A percentile compares a stretch with the other conserved stretches of the same genome.
phyloP scores from a whole-genome alignment of 2,888 invertebrate species.

The Embidobia sp. region DNA sequence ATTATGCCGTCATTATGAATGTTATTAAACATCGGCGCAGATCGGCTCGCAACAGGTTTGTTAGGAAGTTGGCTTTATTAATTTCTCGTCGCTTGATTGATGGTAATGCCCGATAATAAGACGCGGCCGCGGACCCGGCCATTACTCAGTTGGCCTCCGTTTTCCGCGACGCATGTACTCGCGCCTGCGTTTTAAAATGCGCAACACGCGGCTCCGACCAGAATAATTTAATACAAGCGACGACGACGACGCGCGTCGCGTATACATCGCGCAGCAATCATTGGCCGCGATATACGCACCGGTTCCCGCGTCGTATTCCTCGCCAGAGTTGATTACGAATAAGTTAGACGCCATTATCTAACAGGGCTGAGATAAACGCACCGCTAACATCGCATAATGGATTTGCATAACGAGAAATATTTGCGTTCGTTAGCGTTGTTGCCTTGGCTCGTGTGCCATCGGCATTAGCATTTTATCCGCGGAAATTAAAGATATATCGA shows the following conservation, averaged over 20 bases:
- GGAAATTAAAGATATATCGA: conserved; percentile 48
- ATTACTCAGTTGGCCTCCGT: conserved; percentile 69
- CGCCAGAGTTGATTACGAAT: conserved; percentile 59
- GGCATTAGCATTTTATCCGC: conserved; percentile 56
- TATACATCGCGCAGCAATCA: conserved; percentile 66
- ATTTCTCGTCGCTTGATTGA: conserved; percentile 70
- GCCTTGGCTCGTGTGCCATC: conserved; percentile 34
- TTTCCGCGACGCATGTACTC: conserved; percentile 62
- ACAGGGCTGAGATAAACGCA: conserved; percentile 57
- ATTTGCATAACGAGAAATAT: conserved; percentile 61
- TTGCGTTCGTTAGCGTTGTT: conserved; percentile 47
- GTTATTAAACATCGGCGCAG: conserved; percentile 37
- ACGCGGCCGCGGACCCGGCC: conserved; percentile 67
- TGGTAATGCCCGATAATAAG: conserved; percentile 72
- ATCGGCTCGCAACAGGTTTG: conserved; percentile 45
- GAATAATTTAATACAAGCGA: conserved; percentile 73
- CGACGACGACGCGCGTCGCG: conserved; percentile 66
- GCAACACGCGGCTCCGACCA: conserved; percentile 60
- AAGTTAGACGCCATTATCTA: conserved; percentile 62
- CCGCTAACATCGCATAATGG: conserved; percentile 57
- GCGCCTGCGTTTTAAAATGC: conserved; percentile 62
- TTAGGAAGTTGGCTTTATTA: conserved; percentile 69
- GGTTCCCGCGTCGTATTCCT: conserved; percentile 60
- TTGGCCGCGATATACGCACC: conserved; percentile 69
- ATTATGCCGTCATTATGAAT: conserved; percentile 38